Evolutionary conservation across 2,113 vertebrate genomes (phyloP).

Genomic region (Beaufortia kweichowensis): DNA sequence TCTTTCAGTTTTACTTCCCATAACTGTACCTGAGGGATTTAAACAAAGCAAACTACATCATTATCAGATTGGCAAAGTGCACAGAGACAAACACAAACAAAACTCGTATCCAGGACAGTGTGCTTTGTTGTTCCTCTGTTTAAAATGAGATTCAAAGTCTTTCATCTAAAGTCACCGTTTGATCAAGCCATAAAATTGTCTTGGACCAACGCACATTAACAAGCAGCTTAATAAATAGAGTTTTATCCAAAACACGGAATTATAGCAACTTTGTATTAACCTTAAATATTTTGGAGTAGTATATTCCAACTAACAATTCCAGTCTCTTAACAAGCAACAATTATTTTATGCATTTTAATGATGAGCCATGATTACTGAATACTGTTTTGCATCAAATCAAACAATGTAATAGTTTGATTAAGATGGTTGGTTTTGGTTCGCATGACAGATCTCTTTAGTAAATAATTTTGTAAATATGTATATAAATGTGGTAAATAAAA

Average conservation of each 20-base stretch:
- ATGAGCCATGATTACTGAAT: no score
- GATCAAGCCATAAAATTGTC: conserved; percentile 45
- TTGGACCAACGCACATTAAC: conserved; percentile 35
- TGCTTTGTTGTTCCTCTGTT: conserved; percentile 38
- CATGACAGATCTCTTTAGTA: no score
- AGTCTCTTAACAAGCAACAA: no score
- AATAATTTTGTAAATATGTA: no score
- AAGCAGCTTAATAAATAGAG: neutral
- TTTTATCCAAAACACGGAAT: neutral
- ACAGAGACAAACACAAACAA: conserved; percentile 50
- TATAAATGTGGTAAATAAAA: no score
- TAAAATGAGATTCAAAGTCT: conserved; percentile 18
- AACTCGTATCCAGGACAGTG: conserved; percentile 37
- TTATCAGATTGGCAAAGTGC: conserved; percentile 37
- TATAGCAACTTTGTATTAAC: neutral
- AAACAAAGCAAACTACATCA: conserved; percentile 28
- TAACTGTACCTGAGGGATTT: conserved; percentile 25
- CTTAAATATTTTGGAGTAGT: neutral
- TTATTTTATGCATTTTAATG: no score
- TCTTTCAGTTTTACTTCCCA: neutral
- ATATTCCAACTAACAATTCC: neutral
- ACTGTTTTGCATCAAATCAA: no score
- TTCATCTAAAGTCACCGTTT: conserved; percentile 42
- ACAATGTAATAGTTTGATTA: no score
- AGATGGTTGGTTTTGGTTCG: no score